A percentile compares a stretch with the other conserved stretches of the same genome.
These are phyloP conservation scores for Callopanchax toddi DNA, from an alignment of 2,113 vertebrate species.

Conservation along the genomic window DNA sequence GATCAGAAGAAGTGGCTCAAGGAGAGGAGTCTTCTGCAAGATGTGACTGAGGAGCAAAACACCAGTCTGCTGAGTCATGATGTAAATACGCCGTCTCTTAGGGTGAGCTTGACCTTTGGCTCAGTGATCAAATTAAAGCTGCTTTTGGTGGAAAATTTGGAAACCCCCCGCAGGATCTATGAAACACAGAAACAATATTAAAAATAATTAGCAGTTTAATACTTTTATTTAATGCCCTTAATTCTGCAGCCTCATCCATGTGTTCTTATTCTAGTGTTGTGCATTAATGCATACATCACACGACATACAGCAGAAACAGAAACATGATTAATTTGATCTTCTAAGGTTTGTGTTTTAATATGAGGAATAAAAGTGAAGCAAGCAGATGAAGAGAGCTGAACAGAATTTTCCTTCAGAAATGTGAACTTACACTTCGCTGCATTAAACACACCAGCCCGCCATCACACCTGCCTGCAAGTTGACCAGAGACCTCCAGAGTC, in stretches of 20 bases:
- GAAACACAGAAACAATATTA: constrained; percentile 1
- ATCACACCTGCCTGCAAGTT: constrained; percentile 63
- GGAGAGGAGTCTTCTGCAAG: constrained; percentile 7
- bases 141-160: neutral
- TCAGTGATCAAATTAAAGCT: constrained; percentile 2
- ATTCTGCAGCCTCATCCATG: neutral
- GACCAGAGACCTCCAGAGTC: constrained; percentile 15
- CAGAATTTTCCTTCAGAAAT: neutral
- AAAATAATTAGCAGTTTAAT: neutral
- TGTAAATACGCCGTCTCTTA: constrained; percentile 17
- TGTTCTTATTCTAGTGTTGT: too few species aligned
- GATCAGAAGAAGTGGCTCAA: constrained; percentile 27
- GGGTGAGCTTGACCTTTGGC: neutral
- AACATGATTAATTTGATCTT: too few species aligned
- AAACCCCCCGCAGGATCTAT: constrained; percentile 14
- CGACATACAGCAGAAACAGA: too few species aligned
- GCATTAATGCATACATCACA: too few species aligned
- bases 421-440: neutral
- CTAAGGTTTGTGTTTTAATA: too few species aligned
- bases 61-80: constrained; percentile 44
- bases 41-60: constrained; percentile 1
- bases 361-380: too few species aligned
- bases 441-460: constrained; percentile 43
- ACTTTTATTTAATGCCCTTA: constrained; percentile 28
- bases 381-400: too few species aligned